Percentiles rank a stretch among this genome's conserved stretches.
These are phyloP conservation scores for Alouatta palliata DNA, from an alignment of 2,113 vertebrate genomes.

Conservation along the genomic window DNA sequence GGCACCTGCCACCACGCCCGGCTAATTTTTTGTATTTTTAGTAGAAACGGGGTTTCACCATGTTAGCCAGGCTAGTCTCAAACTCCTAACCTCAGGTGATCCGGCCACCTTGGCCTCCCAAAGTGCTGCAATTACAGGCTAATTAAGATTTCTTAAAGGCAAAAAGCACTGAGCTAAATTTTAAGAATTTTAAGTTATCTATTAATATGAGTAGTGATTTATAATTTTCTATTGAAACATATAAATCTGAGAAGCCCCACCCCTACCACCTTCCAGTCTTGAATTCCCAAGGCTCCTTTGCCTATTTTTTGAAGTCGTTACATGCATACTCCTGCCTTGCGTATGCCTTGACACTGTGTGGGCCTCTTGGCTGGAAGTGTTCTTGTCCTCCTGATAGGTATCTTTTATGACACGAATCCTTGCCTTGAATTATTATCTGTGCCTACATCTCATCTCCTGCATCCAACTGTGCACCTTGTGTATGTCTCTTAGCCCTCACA, in stretches of 20 bases:
- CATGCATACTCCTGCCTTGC: too few relatives aligned
- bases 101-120: too few relatives aligned
- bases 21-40: too few relatives aligned
- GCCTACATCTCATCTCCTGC: background rate
- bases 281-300: background rate
- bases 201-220: background rate
- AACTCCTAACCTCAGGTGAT: too few relatives aligned
- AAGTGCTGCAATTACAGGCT: too few relatives aligned
- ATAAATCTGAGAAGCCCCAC: background rate
- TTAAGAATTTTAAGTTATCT: background rate
- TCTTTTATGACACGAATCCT: background rate
- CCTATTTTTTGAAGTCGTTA: background rate
- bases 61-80: too few relatives aligned
- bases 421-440: background rate
- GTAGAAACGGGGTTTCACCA: too few relatives aligned
- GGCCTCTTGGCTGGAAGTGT: background rate
- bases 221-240: background rate
- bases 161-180: slow-evolving; percentile 26
- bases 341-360: background rate
- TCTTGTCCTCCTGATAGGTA: background rate
- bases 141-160: background rate
- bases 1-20: too few relatives aligned
- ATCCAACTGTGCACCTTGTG: background rate
- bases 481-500: background rate
- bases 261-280: fast-evolving